Base-by-base conservation (phyloP, 2,797 vertebrate genomes). In the Enteromius radiatus region DNA sequence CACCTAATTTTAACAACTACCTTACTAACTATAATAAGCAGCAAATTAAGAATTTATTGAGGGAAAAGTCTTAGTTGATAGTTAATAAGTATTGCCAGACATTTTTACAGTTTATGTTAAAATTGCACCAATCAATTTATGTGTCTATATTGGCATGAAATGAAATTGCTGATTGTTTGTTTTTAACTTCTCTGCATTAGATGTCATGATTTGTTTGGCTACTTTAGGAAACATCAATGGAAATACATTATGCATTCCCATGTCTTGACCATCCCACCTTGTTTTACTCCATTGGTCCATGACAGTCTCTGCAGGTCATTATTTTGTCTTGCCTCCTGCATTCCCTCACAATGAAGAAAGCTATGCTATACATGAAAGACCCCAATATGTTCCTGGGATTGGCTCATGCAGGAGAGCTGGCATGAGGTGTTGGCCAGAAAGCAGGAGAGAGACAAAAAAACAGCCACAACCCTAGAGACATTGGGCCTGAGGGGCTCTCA, bases 331-430 rank as follows among this genome's bases (percentile, higher is more conserved):
- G 47, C 47, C 47, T 54, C 31, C 31, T 36, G 71, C 54, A 41
- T 68, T 56, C 15, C n/a, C 23, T 56, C n/a, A 31, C 65, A 33
- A 31, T 70, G n/a, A 80, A 43, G 65, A 56, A 95, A 93, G 94
- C 93, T 87, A 87, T 93, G 91, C 91, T 93, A 91, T 15, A 41
- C 31, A 61, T 76, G 54, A 76, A 76, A 76, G n/a, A 28, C 74
- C 36, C 56, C 8, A 23, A 54, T 11, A 74, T 54, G 47, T n/a
- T 74, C 3, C 3, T 68, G 45, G 49, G 11, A 61, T 45, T 69
- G 78, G 78, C 38, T 70, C 52, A 41, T 59, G 17, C 36, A 33
- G 78, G 7, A 68, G 45, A 68, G n/a, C 33, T 68, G 64, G 43
- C 76, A 67, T 52, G 17, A 36, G 28, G 45, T 54, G 3, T 56